Evolutionary conservation across 1,140 invertebrate genomes (phyloP), one percentile per base, ranked within the genome.

Genomic region (Bombus picipes): DNA sequence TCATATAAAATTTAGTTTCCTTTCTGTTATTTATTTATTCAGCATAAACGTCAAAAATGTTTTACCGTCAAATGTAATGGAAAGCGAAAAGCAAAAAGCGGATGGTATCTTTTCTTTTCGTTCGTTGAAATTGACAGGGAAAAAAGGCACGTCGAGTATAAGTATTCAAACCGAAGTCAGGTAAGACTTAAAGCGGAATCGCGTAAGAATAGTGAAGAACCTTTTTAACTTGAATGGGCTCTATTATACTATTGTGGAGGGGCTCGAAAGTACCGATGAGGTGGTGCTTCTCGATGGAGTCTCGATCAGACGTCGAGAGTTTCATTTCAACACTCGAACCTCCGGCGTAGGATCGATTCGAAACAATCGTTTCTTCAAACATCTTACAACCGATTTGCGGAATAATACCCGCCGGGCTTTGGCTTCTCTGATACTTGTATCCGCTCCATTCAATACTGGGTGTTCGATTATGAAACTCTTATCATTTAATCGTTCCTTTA

Each of bases 331-430:
- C 89, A 87, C 89, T 91, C 85, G 77, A 91, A 87, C 62, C 85
- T 57, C 79, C 47, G 88, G 57, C 65, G 57, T 65, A 76, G 82
- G 77, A 89, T 91, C 90, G 86, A 91, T 90, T 88, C 90, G 88
- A 91, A 91, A 91, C 88, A 91, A 91, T 91, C 90, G 90, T 91
- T 91, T 88, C 90, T 91, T 90, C 87, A 91, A 91, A 91, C 90
- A 91, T 90, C 88, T 87, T 73, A 89, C 71, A 80, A 81, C 75
- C 85, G 90, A 91, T 91, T 91, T 91, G 72, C 78, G 86, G 79
- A 73, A 76, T 90, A 90, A 90, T 90, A 90, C 82, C 88, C 34
- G 66, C 59, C 66, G 57, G 83, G 82, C 82, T 83, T 90, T 86
- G 79, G 74, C 75, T 90, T 77, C 83, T 87, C 89, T 86, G 88